Percentiles rank a stretch among this genome's conserved stretches.
Evolutionary conservation across 1,140 invertebrate genomes (phyloP).

Genomic region (Trinorchestia longiramus): DNA sequence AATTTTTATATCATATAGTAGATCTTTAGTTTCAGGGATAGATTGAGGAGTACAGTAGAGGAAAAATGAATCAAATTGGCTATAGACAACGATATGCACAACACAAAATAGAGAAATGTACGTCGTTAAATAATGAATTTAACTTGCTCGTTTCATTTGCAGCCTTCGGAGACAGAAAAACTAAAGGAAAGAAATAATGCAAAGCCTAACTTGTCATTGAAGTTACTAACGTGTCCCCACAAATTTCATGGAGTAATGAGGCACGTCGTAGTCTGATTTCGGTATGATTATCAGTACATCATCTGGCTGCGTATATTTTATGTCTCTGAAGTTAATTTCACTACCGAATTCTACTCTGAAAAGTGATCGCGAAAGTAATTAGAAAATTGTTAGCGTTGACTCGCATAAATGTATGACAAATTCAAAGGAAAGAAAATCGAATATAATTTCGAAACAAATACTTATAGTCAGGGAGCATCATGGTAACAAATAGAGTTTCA

Average conservation of each 20-base stretch:
- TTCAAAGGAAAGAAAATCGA: neutral
- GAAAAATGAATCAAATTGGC: too few species aligned
- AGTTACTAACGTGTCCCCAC: neutral
- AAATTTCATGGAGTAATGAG: neutral
- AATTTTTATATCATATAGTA: neutral
- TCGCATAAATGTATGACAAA: neutral
- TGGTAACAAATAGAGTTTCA: neutral
- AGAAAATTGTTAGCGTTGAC: neutral
- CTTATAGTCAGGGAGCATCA: neutral
- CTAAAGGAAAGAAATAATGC: neutral
- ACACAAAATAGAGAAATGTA: neutral
- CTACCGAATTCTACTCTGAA: neutral
- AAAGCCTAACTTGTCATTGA: neutral
- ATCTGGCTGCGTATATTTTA: neutral
- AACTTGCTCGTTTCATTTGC: neutral
- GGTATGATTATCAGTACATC: neutral
- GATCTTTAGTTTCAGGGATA: neutral
- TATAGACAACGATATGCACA: neutral
- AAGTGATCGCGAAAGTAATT: neutral
- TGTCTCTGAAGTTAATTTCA: neutral
- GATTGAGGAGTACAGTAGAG: neutral
- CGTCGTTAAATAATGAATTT: neutral
- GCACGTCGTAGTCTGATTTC: neutral
- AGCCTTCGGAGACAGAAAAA: neutral
- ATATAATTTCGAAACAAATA: neutral